phyloP scores from a whole-genome alignment of 2,888 invertebrate species.

The Synergus itoensis region DNA sequence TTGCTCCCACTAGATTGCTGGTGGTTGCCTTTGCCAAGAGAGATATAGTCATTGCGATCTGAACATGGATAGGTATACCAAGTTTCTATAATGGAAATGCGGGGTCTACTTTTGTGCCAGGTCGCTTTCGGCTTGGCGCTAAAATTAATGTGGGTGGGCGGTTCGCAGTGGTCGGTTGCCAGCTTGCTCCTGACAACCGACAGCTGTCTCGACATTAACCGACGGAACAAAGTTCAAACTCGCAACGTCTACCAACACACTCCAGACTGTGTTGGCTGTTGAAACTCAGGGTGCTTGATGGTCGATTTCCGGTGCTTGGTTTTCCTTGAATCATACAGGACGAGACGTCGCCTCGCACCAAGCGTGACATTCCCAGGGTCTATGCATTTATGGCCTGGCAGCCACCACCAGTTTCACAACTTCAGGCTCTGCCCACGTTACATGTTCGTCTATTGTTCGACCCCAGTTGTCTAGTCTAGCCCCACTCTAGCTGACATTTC shows the following conservation, averaged over 20 bases:
- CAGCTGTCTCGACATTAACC: conserved; percentile 63
- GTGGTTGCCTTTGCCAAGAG: conserved; percentile 37
- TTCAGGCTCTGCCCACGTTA: conserved; percentile 6
- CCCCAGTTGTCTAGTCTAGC: background rate
- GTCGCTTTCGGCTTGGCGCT: conserved; percentile 58
- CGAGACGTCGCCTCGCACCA: background rate
- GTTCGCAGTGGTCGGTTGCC: conserved; percentile 61
- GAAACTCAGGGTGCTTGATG: conserved; percentile 16
- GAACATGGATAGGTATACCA: background rate
- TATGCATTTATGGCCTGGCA: conserved; percentile 6
- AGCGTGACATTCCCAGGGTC: conserved; percentile 6
- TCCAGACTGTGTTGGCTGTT: conserved; percentile 3
- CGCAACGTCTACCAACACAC: conserved; percentile 44
- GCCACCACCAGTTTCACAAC: background rate
- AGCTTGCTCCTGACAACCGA: conserved; percentile 65
- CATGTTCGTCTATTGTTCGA: conserved; percentile 11
- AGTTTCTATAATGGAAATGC: conserved; percentile 45
- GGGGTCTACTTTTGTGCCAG: conserved; percentile 57
- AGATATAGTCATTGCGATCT: background rate
- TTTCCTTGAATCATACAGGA: background rate
- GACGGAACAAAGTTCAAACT: conserved; percentile 56
- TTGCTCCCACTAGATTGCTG: background rate
- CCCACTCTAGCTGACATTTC: background rate
- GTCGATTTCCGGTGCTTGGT: background rate
- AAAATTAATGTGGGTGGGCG: conserved; percentile 75